Conservation (phyloP, 2,888 invertebrate genomes). For the Eurytoma adleriae region DNA sequence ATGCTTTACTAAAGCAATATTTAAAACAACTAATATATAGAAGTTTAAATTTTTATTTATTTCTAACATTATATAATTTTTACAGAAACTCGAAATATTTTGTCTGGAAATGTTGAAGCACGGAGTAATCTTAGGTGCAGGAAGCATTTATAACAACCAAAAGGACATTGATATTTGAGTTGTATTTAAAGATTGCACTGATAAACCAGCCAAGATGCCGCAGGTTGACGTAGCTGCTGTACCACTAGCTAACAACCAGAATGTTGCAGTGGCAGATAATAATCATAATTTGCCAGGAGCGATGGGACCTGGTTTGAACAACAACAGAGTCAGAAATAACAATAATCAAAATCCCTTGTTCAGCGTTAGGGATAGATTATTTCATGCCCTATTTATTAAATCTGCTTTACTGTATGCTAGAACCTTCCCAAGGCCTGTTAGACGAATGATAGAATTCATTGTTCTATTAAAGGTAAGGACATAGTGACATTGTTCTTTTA, state of each 20-base stretch:
- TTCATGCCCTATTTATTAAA: slow-evolving; percentile 96
- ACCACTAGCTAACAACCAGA: slow-evolving; percentile 67
- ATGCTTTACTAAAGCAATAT: neutral
- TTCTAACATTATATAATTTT: slow-evolving; percentile 11
- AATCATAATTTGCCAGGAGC: slow-evolving; percentile 65
- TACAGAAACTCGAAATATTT: slow-evolving; percentile 34
- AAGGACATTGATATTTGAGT: slow-evolving; percentile 38
- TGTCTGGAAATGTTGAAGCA: slow-evolving; percentile 53
- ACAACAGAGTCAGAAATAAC: slow-evolving; percentile 71
- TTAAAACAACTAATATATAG: neutral
- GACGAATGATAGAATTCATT: slow-evolving; percentile 90
- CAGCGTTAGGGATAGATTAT: slow-evolving; percentile 92
- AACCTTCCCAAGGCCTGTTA: slow-evolving; percentile 89
- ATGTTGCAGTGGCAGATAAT: slow-evolving; percentile 65
- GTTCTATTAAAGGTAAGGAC: slow-evolving; percentile 85
- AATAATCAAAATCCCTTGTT: slow-evolving; percentile 85
- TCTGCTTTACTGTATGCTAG: slow-evolving; percentile 94
- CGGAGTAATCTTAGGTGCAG: slow-evolving; percentile 30
- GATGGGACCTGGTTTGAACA: slow-evolving; percentile 66
- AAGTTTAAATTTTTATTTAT: neutral
- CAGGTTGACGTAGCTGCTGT: slow-evolving; percentile 62
- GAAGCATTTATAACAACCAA: slow-evolving; percentile 28
- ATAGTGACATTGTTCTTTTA: too few species aligned
- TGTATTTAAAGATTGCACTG: slow-evolving; percentile 6
- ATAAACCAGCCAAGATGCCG: slow-evolving; percentile 65